Evolutionary conservation across 2,888 invertebrate species (phyloP).

Genomic region (Erebia ligea): DNA sequence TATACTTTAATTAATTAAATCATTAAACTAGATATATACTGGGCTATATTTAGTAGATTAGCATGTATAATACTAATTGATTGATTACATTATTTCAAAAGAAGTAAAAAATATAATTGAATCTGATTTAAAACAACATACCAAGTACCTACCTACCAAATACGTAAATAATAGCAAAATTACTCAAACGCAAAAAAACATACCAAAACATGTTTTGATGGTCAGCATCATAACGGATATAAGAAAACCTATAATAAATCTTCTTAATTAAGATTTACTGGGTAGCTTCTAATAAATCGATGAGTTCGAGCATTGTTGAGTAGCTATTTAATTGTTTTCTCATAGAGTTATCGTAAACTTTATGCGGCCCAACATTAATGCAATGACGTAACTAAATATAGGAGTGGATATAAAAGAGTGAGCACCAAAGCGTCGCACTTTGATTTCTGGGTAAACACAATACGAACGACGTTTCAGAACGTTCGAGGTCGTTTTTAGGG

Average conservation of each 20-base stretch:
- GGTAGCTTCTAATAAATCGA: background rate
- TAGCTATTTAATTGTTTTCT: background rate
- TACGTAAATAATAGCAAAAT: background rate
- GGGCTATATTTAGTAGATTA: background rate
- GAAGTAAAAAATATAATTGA: background rate
- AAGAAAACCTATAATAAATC: slow-evolving; percentile 10
- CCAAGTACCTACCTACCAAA: background rate
- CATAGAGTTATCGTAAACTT: slow-evolving; percentile 8
- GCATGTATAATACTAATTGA: background rate
- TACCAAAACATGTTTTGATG: background rate
- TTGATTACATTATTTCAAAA: background rate
- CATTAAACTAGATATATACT: background rate
- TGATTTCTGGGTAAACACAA: slow-evolving; percentile 39
- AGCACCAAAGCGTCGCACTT: slow-evolving; percentile 31
- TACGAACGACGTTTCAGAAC: slow-evolving; percentile 27
- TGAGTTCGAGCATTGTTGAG: background rate
- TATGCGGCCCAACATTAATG: slow-evolving; percentile 13
- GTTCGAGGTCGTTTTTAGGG: slow-evolving; percentile 45
- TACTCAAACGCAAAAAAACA: background rate
- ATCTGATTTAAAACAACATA: background rate
- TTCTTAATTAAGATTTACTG: slow-evolving; percentile 8
- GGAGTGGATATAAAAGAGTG: slow-evolving; percentile 31
- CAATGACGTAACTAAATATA: slow-evolving; percentile 26
- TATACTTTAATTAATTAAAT: background rate
- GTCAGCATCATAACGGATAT: background rate